These are phyloP conservation scores for Platyscelio sp. DNA, from an alignment of 2,888 invertebrate species.

Conservation along the genomic window DNA sequence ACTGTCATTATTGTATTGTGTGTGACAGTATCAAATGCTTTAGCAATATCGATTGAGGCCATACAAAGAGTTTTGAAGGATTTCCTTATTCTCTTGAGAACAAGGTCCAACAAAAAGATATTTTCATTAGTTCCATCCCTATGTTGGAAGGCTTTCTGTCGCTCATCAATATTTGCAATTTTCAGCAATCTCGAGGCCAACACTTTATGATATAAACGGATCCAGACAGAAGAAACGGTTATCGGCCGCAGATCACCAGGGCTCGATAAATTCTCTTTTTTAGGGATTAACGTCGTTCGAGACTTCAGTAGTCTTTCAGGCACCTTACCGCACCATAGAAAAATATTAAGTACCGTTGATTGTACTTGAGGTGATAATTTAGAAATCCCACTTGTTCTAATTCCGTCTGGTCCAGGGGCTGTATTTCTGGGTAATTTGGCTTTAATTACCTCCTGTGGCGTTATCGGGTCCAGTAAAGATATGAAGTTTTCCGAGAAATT, in stretches of 20 bases:
- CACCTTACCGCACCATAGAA: conserved; percentile 7
- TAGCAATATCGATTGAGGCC: conserved; percentile 4
- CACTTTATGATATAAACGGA: conserved; percentile 63
- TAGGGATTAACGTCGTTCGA: conserved; percentile 53
- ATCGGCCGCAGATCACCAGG: conserved; percentile 50
- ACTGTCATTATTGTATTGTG: background rate
- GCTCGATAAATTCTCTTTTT: too few species aligned
- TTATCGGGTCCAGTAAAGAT: too few species aligned
- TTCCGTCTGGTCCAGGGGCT: too few species aligned
- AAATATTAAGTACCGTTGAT: too few species aligned
- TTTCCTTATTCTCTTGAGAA: background rate
- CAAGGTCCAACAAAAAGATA: conserved; percentile 34
- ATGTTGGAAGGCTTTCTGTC: conserved; percentile 69
- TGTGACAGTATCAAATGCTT: conserved; percentile 16
- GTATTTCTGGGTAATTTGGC: too few species aligned
- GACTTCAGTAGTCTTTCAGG: conserved; percentile 76
- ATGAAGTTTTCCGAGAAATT: too few species aligned
- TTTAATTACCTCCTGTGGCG: too few species aligned
- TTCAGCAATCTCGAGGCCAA: conserved; percentile 53
- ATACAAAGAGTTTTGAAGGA: background rate
- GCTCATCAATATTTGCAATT: conserved; percentile 32
- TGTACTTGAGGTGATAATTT: too few species aligned
- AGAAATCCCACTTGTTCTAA: too few species aligned
- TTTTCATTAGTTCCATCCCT: conserved; percentile 72
- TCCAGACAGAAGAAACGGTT: conserved; percentile 29